Conservation (phyloP, 2,888 invertebrate genomes). For the Netelia inedita region DNA sequence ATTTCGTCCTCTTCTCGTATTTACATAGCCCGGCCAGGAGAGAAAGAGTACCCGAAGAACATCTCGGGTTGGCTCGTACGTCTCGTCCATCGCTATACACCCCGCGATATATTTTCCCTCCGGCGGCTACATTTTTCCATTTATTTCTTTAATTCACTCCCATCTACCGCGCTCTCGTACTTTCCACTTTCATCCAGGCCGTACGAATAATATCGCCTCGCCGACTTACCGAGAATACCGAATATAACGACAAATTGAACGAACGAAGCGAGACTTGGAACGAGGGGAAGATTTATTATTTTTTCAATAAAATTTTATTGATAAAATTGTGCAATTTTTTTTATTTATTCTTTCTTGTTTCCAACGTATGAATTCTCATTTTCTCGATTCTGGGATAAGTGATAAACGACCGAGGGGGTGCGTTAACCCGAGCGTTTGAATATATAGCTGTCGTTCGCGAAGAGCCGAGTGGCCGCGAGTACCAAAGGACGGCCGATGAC, state of each 20-base stretch:
- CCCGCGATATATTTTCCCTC: slow-evolving; percentile 14
- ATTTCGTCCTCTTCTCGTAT: slow-evolving; percentile 63
- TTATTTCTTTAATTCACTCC: slow-evolving; percentile 33
- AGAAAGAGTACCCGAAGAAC: slow-evolving; percentile 3
- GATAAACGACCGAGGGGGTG: slow-evolving; percentile 21
- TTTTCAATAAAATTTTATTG: neutral
- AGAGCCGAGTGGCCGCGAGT: slow-evolving; percentile 14
- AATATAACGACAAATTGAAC: slow-evolving; percentile 29
- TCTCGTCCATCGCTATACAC: slow-evolving; percentile 36
- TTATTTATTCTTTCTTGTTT: too few species aligned
- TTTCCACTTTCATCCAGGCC: slow-evolving; percentile 1
- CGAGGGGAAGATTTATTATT: neutral
- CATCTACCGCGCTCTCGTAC: neutral
- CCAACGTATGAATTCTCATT: too few species aligned
- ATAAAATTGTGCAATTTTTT: too few species aligned
- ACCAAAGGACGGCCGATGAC: slow-evolving; percentile 80
- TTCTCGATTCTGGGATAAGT: slow-evolving; percentile 21
- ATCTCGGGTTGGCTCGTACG: slow-evolving; percentile 52
- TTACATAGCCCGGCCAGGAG: slow-evolving; percentile 52
- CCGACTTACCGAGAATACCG: slow-evolving; percentile 30
- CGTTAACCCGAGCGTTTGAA: neutral
- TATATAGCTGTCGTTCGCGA: slow-evolving; percentile 7
- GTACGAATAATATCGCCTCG: slow-evolving; percentile 42
- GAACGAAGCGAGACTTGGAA: neutral
- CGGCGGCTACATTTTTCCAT: slow-evolving; percentile 51